These are phyloP conservation scores for Netelia fuscicornis DNA, from an alignment of 2,888 invertebrate species.

Conservation along the genomic window DNA sequence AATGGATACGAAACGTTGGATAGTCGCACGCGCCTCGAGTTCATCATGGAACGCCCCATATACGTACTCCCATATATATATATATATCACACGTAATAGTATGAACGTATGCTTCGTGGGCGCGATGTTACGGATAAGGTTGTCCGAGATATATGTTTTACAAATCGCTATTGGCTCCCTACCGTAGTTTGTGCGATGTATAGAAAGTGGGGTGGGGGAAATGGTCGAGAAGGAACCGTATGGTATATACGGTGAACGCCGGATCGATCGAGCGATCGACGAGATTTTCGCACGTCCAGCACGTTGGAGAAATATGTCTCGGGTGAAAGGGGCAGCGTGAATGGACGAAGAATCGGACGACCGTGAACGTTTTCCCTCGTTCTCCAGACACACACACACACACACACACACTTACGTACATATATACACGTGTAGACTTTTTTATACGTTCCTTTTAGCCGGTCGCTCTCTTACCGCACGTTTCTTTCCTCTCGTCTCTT, in stretches of 20 bases:
- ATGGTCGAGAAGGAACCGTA: neutral
- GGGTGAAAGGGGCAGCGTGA: constrained; percentile 52
- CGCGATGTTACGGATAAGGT: constrained; percentile 52
- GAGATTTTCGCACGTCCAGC: constrained; percentile 60
- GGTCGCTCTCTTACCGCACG: neutral
- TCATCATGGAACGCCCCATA: neutral
- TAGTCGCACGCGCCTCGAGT: neutral
- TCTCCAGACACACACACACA: neutral
- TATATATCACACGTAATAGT: neutral
- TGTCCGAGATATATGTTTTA: constrained; percentile 44
- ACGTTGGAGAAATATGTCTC: constrained; percentile 62
- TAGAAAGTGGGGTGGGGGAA: neutral
- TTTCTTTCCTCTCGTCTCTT: constrained; percentile 23
- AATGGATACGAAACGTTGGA: neutral
- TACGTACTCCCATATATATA: neutral
- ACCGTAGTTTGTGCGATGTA: constrained; percentile 15
- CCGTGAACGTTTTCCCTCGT: constrained; percentile 48
- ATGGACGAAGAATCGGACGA: constrained; percentile 45
- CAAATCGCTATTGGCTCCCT: constrained; percentile 62
- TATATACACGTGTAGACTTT: neutral
- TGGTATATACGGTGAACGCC: constrained; percentile 26
- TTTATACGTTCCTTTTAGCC: neutral
- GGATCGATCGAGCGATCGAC: constrained; percentile 43
- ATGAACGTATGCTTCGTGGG: constrained; percentile 26
- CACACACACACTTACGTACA: neutral